phyloP scores from a whole-genome alignment of 2,888 invertebrate genomes.

The Microctonus hyperodae region DNA sequence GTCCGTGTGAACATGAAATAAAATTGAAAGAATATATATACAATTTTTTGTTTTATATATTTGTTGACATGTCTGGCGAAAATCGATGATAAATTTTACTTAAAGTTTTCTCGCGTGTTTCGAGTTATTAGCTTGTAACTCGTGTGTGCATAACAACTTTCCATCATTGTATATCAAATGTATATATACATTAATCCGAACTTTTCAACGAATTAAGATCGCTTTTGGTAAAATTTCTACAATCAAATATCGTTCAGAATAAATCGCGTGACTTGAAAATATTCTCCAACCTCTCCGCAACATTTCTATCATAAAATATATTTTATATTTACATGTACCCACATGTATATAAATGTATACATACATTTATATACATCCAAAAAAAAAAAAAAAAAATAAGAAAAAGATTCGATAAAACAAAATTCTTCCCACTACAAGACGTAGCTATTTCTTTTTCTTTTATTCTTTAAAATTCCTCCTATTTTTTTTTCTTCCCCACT shows the following conservation, averaged over 20 bases:
- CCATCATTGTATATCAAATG: no score
- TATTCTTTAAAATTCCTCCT: background rate
- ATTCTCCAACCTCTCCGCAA: background rate
- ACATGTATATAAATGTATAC: background rate
- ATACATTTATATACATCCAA: no score
- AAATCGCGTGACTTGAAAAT: conserved; percentile 14
- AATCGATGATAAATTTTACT: conserved; percentile 20
- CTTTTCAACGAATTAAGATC: conserved; percentile 20
- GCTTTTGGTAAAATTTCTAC: conserved; percentile 15
- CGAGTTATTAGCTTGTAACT: conserved; percentile 9
- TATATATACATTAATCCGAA: background rate
- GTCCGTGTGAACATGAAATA: conserved; percentile 48
- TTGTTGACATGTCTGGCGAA: background rate
- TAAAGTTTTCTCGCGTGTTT: conserved; percentile 16
- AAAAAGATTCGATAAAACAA: conserved; percentile 7
- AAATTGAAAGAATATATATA: conserved; percentile 41
- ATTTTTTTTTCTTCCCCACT: background rate
- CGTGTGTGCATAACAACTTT: background rate
- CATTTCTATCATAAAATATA: background rate
- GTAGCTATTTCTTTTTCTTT: background rate
- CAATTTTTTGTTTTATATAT: background rate
- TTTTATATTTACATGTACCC: background rate
- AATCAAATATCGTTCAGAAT: conserved; percentile 7
- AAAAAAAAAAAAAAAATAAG: no score
- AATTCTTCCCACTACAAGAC: background rate